phyloP scores from a whole-genome alignment of 2,888 invertebrate species.

The Sipha maydis region DNA sequence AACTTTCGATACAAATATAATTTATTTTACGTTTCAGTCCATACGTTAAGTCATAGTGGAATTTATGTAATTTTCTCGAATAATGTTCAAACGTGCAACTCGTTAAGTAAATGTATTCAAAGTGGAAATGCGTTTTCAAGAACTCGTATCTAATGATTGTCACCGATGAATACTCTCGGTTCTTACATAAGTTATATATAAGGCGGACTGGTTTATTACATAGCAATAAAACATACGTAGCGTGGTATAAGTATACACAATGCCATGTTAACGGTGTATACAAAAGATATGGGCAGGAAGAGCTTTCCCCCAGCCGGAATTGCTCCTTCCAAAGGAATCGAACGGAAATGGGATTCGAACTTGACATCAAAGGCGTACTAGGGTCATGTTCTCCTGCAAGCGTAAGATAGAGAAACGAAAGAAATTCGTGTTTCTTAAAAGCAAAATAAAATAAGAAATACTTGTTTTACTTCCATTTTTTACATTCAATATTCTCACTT shows the following conservation, averaged over 20 bases:
- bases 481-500: constrained; percentile 16
- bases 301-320: constrained; percentile 50
- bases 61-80: background rate
- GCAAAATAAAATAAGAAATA: background rate
- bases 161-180: constrained; percentile 1
- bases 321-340: constrained; percentile 51
- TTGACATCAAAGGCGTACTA: constrained; percentile 57
- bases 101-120: background rate
- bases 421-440: constrained; percentile 23
- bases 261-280: constrained; percentile 21
- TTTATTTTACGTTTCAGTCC: background rate
- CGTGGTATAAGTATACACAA: constrained; percentile 9
- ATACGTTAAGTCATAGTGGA: background rate
- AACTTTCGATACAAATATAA: background rate
- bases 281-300: constrained; percentile 50
- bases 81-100: background rate
- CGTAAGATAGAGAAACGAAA: constrained; percentile 7
- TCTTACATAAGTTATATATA: background rate
- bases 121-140: background rate
- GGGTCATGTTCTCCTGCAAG: constrained; percentile 7
- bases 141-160: constrained; percentile 1
- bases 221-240: constrained; percentile 34
- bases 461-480: constrained; percentile 35
- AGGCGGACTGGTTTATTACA: constrained; percentile 46
- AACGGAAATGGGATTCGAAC: constrained; percentile 61